Base-by-base conservation (phyloP, 2,888 invertebrate genomes). In the Mylabris sibirica region DNA sequence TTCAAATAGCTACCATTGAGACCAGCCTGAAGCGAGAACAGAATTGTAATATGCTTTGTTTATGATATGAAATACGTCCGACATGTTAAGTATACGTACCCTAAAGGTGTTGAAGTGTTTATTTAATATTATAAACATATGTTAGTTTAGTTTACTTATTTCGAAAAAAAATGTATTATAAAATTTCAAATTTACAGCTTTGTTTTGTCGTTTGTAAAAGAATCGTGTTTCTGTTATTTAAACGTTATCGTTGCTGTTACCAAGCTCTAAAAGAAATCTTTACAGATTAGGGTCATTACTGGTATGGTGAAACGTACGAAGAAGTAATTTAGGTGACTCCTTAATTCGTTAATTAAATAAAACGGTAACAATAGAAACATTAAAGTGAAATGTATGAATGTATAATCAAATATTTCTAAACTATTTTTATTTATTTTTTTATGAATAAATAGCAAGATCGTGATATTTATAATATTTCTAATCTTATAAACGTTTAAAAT, bases 321-420 rank as follows among this genome's bases (percentile, higher is more conserved):
- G 4, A 12, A 14, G 14, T 41, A 14, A 44, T 44, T 17, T 17
- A n/a, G 41, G n/a, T 17, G 41, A 44, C 20, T 49, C 9, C 17
- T 49, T 22, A 49, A 49, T 49, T 49, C 30, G 44, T 49, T 49
- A 4, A 17, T 49, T 49, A 49, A 49, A 49, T 49, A 49, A 44
- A 44, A 8, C 11, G 2, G 11, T 9, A 35, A 35, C 35, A 35
- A 35, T 35, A 1, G 35, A 35, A 35, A 30, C 30, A 30, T 30
- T 30, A 30, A 30, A 30, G 38, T 12, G 9, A 38, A 38, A 38
- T 38, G 38, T 30, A 30, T 30, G 30, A 30, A 30, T 30, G 4
- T 30, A 30, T 3, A 30, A 30, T 30, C 30, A 30, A 30, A 30
- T 30, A 30, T 30, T 30, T 30, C 30, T 30, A 8, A 4, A 30